Evolutionary conservation across 1,140 invertebrate genomes (phyloP).

Genomic region (Ephestia elutella): DNA sequence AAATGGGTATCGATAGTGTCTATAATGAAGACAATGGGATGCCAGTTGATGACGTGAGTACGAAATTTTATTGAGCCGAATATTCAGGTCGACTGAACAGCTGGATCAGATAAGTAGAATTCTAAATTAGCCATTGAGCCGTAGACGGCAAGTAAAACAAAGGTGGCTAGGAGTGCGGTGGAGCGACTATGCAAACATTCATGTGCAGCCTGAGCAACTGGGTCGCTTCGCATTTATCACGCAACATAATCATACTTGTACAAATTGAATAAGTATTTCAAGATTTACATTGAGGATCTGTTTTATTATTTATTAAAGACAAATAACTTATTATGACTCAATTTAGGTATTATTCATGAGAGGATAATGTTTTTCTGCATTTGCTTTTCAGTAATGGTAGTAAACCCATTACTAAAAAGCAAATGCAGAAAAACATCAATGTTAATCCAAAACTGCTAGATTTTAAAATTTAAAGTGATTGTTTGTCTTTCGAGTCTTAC

Average conservation of each 20-base stretch:
- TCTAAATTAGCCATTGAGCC: conserved; percentile 62
- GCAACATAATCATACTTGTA: conserved; percentile 49
- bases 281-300: not conserved
- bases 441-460: too few species aligned
- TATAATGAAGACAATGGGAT: conserved; percentile 36
- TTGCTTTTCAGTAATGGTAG: too few species aligned
- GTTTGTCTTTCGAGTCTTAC: not conserved
- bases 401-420: too few species aligned
- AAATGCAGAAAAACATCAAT: too few species aligned
- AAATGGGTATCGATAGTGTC: not conserved
- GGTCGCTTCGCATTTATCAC: conserved; percentile 54
- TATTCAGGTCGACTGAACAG: conserved; percentile 61
- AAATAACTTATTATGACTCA: too few species aligned
- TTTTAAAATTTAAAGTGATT: too few species aligned
- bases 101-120: conserved; percentile 62
- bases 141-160: conserved; percentile 47
- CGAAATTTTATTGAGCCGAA: conserved; percentile 51
- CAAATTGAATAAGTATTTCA: conserved; percentile 25
- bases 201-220: conserved; percentile 41
- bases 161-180: conserved; percentile 46
- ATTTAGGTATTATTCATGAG: too few species aligned
- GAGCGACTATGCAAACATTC: conserved; percentile 48
- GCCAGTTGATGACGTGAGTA: conserved; percentile 35
- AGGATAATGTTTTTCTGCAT: too few species aligned
- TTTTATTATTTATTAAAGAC: not conserved